These are phyloP conservation scores for Corythornis madagascariensis DNA, from an alignment of 2,113 vertebrate species.

Conservation along the genomic window DNA sequence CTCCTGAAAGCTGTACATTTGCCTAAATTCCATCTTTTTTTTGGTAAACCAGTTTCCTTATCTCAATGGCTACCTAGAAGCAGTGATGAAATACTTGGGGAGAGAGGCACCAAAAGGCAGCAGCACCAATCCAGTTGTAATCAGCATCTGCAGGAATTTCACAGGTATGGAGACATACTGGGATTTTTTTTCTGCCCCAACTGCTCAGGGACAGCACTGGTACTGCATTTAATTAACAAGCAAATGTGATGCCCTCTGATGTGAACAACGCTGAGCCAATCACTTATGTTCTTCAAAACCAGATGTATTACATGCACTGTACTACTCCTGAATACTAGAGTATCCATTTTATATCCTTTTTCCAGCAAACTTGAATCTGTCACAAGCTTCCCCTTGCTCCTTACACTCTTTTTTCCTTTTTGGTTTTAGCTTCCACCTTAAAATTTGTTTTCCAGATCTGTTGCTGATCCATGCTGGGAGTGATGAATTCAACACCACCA, in stretches of 20 bases:
- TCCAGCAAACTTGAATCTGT: conserved; percentile 49
- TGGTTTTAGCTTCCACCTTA: conserved; percentile 60
- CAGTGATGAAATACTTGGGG: not conserved
- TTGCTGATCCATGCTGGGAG: too few species aligned
- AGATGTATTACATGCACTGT: conserved; percentile 67
- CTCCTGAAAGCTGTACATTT: conserved; percentile 13
- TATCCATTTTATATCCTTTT: conserved; percentile 59
- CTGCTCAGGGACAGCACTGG: conserved; percentile 71
- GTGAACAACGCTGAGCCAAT: conserved; percentile 74
- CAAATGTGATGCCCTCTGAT: conserved; percentile 72
- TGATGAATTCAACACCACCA: too few species aligned
- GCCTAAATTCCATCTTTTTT: not conserved
- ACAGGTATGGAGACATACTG: conserved; percentile 61
- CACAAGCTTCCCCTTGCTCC: conserved; percentile 23
- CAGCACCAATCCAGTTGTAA: conserved; percentile 43
- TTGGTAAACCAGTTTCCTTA: conserved; percentile 13
- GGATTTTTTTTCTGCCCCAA: conserved; percentile 47
- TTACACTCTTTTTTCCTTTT: conserved; percentile 14
- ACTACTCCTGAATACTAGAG: conserved; percentile 45
- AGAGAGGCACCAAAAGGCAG: conserved; percentile 8
- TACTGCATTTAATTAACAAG: conserved; percentile 81
- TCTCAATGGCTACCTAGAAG: not conserved
- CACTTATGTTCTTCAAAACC: conserved; percentile 65
- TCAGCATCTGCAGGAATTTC: conserved; percentile 68
- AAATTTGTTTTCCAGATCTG: conserved; percentile 72